Percentiles rank a stretch among this genome's conserved stretches.
These are phyloP conservation scores for Heliconius sara DNA, from an alignment of 2,888 invertebrate genomes.

Conservation along the genomic window DNA sequence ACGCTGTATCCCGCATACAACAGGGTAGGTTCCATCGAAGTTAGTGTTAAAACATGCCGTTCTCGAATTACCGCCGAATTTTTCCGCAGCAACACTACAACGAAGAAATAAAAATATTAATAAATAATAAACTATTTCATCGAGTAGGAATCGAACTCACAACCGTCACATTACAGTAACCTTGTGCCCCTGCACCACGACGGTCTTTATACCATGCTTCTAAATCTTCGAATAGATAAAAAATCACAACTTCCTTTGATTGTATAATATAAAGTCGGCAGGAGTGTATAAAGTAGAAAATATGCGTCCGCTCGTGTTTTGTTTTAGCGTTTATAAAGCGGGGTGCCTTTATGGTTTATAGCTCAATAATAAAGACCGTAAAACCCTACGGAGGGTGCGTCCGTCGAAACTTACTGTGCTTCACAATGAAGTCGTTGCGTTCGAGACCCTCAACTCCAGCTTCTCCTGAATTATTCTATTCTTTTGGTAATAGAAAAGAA, in stretches of 20 bases:
- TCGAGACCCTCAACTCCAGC: constrained; percentile 62
- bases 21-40: too few species aligned
- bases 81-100: too few species aligned
- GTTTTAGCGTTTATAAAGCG: constrained; percentile 74
- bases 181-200: too few species aligned
- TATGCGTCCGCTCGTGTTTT: constrained; percentile 71
- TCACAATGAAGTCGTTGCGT: constrained; percentile 71
- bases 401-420: constrained; percentile 64
- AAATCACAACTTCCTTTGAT: constrained; percentile 64
- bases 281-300: constrained; percentile 70
- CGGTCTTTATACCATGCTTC: constrained; percentile 32
- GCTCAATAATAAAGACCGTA: constrained; percentile 78
- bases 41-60: too few species aligned
- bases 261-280: constrained; percentile 62
- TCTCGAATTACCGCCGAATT: too few species aligned
- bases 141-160: too few species aligned
- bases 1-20: too few species aligned
- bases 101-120: too few species aligned
- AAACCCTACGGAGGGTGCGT: constrained; percentile 69
- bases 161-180: too few species aligned
- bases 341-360: constrained; percentile 76
- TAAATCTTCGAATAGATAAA: constrained; percentile 57
- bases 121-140: too few species aligned
- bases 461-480: constrained; percentile 64
- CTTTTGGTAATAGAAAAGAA: constrained; percentile 47